Evolutionary conservation across 2,888 invertebrate genomes (phyloP).

Genomic region (Agrenia bidenticulata): DNA sequence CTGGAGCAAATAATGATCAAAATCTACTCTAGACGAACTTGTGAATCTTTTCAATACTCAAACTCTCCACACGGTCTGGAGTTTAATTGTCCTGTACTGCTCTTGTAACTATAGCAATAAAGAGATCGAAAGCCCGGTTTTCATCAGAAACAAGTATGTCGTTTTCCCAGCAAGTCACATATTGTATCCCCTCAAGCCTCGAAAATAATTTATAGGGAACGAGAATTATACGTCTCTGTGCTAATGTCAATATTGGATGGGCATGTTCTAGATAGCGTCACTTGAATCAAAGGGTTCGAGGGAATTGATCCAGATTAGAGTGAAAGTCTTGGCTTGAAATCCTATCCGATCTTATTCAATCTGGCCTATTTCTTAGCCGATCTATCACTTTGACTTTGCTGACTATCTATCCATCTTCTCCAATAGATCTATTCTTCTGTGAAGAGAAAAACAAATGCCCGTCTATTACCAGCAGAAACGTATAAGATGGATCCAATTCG

Average conservation of each 20-base stretch:
- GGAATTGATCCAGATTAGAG: constrained; percentile 30
- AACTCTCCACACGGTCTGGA: no score
- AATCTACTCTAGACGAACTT: no score
- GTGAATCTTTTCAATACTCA: no score
- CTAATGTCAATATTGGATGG: constrained; percentile 4
- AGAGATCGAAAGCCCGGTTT: no score
- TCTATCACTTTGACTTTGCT: constrained; percentile 31
- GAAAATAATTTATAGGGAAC: neutral
- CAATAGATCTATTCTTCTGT: neutral
- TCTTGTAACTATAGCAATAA: no score
- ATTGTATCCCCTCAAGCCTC: neutral
- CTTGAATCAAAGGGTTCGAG: constrained; percentile 11
- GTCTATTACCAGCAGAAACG: no score
- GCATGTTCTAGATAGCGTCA: neutral
- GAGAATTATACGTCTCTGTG: neutral
- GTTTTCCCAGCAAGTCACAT: no score
- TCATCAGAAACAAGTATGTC: no score
- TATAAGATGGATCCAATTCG: no score
- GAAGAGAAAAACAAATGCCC: no score
- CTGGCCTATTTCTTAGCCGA: constrained; percentile 22
- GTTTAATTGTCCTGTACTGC: no score
- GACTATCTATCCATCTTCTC: constrained; percentile 21
- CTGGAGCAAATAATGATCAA: no score
- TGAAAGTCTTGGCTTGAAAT: constrained; percentile 29
- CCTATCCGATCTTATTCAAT: constrained; percentile 23